Base-by-base conservation (phyloP, 2,113 vertebrate genomes). In the Pristiophorus japonicus region DNA sequence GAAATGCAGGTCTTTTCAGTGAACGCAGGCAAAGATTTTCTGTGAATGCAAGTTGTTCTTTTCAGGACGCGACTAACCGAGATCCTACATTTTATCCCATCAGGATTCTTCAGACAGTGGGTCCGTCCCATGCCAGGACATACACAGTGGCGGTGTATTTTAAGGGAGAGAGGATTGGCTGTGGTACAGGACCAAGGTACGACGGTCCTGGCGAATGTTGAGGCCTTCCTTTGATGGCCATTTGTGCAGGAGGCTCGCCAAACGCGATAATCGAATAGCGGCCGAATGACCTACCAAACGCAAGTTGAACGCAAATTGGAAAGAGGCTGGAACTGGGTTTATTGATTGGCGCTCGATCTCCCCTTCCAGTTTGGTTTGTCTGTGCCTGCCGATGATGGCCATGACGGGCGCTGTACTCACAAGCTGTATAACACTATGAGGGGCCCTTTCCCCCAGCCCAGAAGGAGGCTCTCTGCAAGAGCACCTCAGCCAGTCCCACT, bases 121-220 rank as follows among this genome's bases (percentile, higher is more conserved):
- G 99, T 5, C 99, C 99, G 0, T 99, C 99, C 7, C 99, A 99
- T 95, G 99, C 99, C 8, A 98, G 99, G 96, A 99, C 99, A 24
- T 99, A 99, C 97, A 99, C 99, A 0, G 99, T 99, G 34, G 99
- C 99, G 6, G 99, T 99, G 94, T 99, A 99, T 96, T 99, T 99
- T 97, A 99, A 99, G 97, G 99, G 99, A 24, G 99, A 99, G 96
- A 97, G 99, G 84, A 99, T 99, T 96, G 99, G 99, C 97, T 99
- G 99, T 4, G 99, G 99, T 96, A 99, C 99, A 98, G 99, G 99
- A 96, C 99, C 99, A 95, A 99, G 99, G 99, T 99, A 98, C 96
- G n/a, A n/a, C n/a, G n/a, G n/a, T n/a, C n/a, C n/a, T n/a, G n/a
- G n/a, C n/a, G 95, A 51, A 7, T 18, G 18, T 55, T 81, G 85